These are phyloP conservation scores for Acanthoscelides obtectus DNA, from an alignment of 2,888 invertebrate species.

Conservation along the genomic window DNA sequence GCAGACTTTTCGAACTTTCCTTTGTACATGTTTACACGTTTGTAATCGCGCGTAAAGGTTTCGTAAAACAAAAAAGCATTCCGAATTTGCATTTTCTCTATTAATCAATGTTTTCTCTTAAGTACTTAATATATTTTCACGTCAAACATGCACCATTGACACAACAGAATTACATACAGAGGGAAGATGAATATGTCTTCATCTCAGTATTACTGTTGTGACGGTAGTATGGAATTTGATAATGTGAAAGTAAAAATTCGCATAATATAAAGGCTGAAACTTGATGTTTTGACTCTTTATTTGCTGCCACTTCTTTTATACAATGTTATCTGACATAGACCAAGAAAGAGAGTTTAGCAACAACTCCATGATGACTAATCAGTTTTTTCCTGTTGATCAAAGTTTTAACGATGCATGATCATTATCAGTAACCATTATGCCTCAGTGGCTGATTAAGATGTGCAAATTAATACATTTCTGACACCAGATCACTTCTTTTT, in stretches of 20 bases:
- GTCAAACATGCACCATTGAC: background rate
- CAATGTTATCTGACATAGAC: background rate
- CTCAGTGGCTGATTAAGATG: too few relatives aligned
- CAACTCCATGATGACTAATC: too few relatives aligned
- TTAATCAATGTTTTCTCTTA: background rate
- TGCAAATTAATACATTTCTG: too few relatives aligned
- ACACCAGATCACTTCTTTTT: too few relatives aligned
- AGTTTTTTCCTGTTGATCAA: too few relatives aligned
- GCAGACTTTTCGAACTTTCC: background rate
- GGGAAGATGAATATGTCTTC: background rate
- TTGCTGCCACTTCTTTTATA: background rate
- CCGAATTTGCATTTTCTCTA: constrained; percentile 19
- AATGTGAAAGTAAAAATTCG: background rate
- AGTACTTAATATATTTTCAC: constrained; percentile 12
- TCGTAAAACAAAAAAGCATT: constrained; percentile 33
- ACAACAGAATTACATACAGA: too few relatives aligned
- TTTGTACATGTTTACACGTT: background rate
- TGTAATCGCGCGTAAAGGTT: constrained; percentile 27
- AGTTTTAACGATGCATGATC: too few relatives aligned
- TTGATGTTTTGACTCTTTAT: background rate
- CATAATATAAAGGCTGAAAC: background rate
- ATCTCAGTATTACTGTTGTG: background rate
- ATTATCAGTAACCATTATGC: too few relatives aligned
- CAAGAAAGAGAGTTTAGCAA: background rate
- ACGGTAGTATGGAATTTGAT: background rate